Conservation (phyloP, 2,888 invertebrate genomes). For the Macrosiphum euphorbiae region DNA sequence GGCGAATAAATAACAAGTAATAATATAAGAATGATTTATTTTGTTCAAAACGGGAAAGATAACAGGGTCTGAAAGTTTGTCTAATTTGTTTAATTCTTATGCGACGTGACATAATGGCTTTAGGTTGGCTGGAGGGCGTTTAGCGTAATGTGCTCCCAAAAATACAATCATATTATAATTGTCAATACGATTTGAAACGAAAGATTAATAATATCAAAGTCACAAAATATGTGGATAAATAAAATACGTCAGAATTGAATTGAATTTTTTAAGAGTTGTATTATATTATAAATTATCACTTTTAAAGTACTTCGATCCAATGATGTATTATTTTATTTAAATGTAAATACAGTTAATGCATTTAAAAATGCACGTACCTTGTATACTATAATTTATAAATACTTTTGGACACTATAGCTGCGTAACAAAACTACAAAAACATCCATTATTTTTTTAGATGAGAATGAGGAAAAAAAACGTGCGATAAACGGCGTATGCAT, state of each 20-base stretch:
- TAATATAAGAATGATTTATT: conserved; percentile 1
- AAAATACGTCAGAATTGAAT: neutral
- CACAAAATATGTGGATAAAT: neutral
- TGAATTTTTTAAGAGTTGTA: neutral
- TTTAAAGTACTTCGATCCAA: neutral
- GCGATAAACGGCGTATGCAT: neutral
- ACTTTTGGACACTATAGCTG: neutral
- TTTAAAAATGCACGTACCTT: neutral
- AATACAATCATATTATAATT: neutral
- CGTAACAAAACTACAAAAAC: neutral
- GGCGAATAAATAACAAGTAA: neutral
- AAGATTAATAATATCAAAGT: neutral
- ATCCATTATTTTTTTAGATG: neutral
- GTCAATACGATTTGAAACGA: neutral
- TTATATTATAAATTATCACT: neutral
- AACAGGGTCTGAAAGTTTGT: neutral
- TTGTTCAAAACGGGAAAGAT: neutral
- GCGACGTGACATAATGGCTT: neutral
- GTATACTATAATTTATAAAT: neutral
- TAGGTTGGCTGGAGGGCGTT: neutral
- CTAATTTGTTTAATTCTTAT: neutral
- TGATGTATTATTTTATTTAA: neutral
- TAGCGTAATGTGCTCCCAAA: neutral
- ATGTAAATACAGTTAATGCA: neutral
- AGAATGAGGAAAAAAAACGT: neutral